These are phyloP conservation scores for Tyto alba DNA, from an alignment of 2,113 vertebrate genomes.

Conservation along the genomic window DNA sequence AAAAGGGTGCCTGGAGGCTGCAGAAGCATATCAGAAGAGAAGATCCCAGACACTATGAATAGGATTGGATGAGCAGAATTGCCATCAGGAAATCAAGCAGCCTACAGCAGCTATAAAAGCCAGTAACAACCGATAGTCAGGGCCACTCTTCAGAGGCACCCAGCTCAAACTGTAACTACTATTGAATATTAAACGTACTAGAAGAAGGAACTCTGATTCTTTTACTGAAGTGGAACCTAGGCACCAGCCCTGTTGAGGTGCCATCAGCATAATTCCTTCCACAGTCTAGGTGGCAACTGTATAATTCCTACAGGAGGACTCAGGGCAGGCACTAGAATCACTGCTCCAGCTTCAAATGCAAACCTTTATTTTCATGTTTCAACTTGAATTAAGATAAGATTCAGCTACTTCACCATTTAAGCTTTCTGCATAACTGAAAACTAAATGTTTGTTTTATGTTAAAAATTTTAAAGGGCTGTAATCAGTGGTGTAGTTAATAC, in stretches of 20 bases:
- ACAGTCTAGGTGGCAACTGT: not conserved
- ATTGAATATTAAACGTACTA: not conserved
- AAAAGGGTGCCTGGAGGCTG: not conserved
- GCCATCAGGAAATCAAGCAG: not conserved
- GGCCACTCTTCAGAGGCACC: not conserved
- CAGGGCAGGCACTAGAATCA: not conserved
- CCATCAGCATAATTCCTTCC: not conserved
- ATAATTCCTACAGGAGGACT: not conserved
- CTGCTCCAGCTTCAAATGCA: not conserved
- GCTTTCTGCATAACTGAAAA: not conserved
- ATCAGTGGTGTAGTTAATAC: not conserved
- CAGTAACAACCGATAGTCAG: not conserved
- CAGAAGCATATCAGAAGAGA: not conserved
- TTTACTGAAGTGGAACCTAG: not conserved
- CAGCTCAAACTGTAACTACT: not conserved
- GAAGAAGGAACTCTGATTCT: not conserved
- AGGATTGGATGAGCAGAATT: not conserved
- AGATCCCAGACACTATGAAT: not conserved
- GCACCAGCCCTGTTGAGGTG: not conserved
- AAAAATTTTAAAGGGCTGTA: not conserved
- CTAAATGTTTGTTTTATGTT: not conserved
- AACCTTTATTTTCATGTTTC: not conserved
- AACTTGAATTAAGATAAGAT: not conserved
- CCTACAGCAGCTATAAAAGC: not conserved
- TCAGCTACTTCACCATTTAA: not conserved